Conservation (phyloP, 2,888 invertebrate genomes). For the Pristionchus fissidentatus region DNA sequence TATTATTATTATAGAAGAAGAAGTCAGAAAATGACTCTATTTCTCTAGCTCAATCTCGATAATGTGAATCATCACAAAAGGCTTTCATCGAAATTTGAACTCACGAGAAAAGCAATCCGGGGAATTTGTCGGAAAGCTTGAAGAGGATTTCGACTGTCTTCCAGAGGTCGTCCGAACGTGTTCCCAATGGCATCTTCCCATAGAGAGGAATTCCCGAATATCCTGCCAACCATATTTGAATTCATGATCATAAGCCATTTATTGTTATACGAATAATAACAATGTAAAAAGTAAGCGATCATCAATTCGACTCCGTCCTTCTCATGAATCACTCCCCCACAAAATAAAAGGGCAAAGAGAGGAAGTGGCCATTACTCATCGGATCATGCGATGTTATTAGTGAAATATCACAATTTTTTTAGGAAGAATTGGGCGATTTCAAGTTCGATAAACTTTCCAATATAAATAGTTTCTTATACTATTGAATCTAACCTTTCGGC, state of each 20-base stretch:
- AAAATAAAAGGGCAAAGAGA: neutral
- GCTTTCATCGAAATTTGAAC: neutral
- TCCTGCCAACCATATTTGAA: constrained; percentile 59
- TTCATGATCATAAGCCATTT: constrained; percentile 19
- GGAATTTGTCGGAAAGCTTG: constrained; percentile 56
- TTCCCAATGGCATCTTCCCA: constrained; percentile 55
- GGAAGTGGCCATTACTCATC: no score
- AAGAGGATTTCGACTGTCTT: constrained; percentile 61
- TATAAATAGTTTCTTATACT: no score
- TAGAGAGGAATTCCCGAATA: constrained; percentile 63
- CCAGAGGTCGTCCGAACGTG: constrained; percentile 60
- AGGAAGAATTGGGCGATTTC: no score
- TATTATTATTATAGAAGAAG: neutral
- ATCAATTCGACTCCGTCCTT: neutral
- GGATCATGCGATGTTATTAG: no score
- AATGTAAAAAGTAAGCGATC: neutral
- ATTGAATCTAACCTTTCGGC: constrained; percentile 35
- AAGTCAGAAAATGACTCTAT: neutral
- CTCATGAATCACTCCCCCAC: neutral
- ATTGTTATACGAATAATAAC: neutral
- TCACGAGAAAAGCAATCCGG: constrained; percentile 59
- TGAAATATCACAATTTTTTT: no score
- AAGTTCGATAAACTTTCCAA: no score
- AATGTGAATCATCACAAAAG: neutral
- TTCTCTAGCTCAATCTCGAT: neutral